Evolutionary conservation across 2,113 vertebrate genomes (phyloP).

Genomic region (Mesocricetus auratus): DNA sequence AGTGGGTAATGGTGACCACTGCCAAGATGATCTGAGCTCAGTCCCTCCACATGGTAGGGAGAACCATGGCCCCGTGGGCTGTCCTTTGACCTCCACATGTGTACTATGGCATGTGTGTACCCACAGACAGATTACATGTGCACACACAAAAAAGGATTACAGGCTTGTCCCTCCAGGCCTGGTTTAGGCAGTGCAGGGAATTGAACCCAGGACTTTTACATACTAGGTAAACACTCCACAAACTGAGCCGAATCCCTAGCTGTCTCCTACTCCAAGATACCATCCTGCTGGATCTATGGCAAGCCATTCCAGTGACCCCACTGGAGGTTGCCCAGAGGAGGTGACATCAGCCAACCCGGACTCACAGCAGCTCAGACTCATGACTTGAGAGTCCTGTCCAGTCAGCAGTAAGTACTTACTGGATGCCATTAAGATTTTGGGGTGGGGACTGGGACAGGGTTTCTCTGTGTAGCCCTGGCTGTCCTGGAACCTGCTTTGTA

Average conservation of each 20-base stretch:
- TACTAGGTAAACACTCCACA: not conserved
- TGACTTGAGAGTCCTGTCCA: not conserved
- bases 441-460: not conserved
- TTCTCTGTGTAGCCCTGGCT: not conserved
- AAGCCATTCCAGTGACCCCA: not conserved
- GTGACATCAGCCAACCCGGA: not conserved
- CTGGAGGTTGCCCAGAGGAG: not conserved
- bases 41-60: not conserved
- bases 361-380: not conserved
- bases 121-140: not conserved
- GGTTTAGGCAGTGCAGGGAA: not conserved
- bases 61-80: not conserved
- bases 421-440: not conserved
- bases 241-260: not conserved
- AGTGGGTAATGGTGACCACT: not conserved
- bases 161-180: not conserved
- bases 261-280: too few species aligned
- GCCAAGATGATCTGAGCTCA: not conserved
- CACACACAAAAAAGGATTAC: too few species aligned
- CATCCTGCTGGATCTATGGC: not conserved
- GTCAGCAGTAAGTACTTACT: not conserved
- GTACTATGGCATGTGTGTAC: not conserved
- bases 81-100: not conserved
- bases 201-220: not conserved
- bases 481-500: too few species aligned